Evolutionary conservation across 1,140 invertebrate genomes (phyloP), one percentile per base, ranked within the genome.

Genomic region (Gonioctena quinquepunctata): DNA sequence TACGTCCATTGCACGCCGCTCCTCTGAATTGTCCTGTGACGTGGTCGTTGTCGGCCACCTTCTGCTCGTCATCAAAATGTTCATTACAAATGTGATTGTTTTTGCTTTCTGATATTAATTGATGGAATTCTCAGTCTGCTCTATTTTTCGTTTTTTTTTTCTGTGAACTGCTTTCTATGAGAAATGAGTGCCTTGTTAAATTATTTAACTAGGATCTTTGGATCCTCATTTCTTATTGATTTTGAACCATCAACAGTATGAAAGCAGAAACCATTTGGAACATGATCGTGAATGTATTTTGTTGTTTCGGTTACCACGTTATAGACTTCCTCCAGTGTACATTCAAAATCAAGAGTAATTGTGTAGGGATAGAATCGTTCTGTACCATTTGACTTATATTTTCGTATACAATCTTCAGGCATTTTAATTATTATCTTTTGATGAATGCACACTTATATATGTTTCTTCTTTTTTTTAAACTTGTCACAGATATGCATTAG

Each of bases 61-160:
- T n/a, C n/a, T n/a, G n/a, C n/a, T n/a, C n/a, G 60, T 62, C 8
- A 49, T 16, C 23, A 26, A 22, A 62, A 16, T 6, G 25, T 62
- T 56, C 16, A 56, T 56, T 56, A 56, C 52, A 56, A 56, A 56
- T 56, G 23, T 56, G 52, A 56, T n/a, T n/a, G n/a, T n/a, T n/a
- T n/a, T n/a, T n/a, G n/a, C n/a, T n/a, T n/a, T n/a, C n/a, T n/a
- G n/a, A n/a, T n/a, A n/a, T n/a, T n/a, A n/a, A n/a, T n/a, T n/a
- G n/a, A n/a, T n/a, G n/a, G n/a, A n/a, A n/a, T n/a, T n/a, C n/a
- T n/a, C n/a, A n/a, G n/a, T n/a, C n/a, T 16, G 16, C 6, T 22
- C 16, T 56, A 56, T 56, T 56, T 18, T 6, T 19, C 16, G 6
- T 6, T 18, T 56, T 56, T 56, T 6, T 18, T 19, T 56, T 56